Percentiles rank a stretch among this genome's conserved stretches.
These are phyloP conservation scores for Paragorgia papillata DNA, from an alignment of 92 coral and sea anemone species.

Conservation along the genomic window DNA sequence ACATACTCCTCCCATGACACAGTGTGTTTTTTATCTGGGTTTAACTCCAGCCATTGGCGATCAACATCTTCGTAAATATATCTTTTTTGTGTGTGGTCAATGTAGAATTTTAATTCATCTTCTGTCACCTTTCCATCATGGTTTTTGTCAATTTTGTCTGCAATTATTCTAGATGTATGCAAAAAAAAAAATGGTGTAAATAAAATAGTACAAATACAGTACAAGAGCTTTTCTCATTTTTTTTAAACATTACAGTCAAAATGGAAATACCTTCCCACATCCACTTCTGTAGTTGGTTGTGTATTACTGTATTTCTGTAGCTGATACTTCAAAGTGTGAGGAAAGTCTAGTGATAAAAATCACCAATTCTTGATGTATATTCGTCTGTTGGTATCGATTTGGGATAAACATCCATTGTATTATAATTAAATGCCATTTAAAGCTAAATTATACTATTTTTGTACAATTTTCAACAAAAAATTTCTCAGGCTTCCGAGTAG, in stretches of 20 bases:
- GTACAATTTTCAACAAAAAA: too few relatives aligned
- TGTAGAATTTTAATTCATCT: conserved; percentile 82
- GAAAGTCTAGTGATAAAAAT: too few relatives aligned
- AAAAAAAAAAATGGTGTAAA: background rate
- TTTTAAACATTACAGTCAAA: background rate
- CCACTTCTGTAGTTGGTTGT: too few relatives aligned
- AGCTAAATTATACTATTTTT: too few relatives aligned
- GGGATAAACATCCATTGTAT: too few relatives aligned
- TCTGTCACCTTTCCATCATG: conserved; percentile 77
- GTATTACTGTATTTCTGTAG: background rate
- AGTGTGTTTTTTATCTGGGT: conserved; percentile 56
- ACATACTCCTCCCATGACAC: conserved; percentile 87
- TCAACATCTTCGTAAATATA: conserved; percentile 97
- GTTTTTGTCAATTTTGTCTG: conserved; percentile 82
- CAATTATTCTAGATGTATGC: conserved; percentile 65
- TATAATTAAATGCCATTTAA: too few relatives aligned
- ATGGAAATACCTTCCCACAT: too few relatives aligned
- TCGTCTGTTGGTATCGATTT: too few relatives aligned
- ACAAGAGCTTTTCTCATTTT: too few relatives aligned
- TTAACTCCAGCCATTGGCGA: conserved; percentile 82
- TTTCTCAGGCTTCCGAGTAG: too few relatives aligned
- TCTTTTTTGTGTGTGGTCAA: conserved; percentile 78
- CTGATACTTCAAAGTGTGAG: too few relatives aligned
- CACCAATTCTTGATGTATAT: too few relatives aligned
- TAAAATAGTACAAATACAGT: background rate